These are phyloP conservation scores for Catharus bicknelli DNA, from an alignment of 2,113 vertebrate species.

Conservation along the genomic window DNA sequence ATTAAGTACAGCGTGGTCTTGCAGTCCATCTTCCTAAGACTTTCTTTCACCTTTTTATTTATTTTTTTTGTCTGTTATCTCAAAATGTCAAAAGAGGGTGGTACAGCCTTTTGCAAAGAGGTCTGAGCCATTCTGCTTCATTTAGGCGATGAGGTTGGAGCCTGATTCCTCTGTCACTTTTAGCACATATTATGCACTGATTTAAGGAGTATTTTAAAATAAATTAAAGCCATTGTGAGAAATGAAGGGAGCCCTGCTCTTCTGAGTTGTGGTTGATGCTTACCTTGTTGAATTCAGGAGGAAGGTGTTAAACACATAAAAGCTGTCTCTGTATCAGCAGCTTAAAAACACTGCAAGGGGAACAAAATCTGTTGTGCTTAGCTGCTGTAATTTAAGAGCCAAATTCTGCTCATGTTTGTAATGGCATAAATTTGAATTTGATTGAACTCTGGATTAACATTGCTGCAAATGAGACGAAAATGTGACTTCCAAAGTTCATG, in stretches of 20 bases:
- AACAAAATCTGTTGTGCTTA: slow-evolving; percentile 51
- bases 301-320: slow-evolving; percentile 35
- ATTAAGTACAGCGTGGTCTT: neutral
- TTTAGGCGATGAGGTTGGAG: neutral
- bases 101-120: neutral
- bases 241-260: neutral
- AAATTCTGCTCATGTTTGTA: slow-evolving; percentile 7
- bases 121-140: neutral
- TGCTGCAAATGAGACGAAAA: slow-evolving; percentile 23
- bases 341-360: slow-evolving; percentile 48
- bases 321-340: slow-evolving; percentile 33
- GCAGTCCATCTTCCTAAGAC: neutral
- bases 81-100: neutral
- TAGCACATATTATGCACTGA: neutral
- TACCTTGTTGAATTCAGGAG: neutral
- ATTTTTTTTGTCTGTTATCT: neutral
- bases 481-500: slow-evolving; percentile 4
- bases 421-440: slow-evolving; percentile 50
- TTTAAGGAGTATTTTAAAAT: slow-evolving; percentile 16
- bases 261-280: neutral
- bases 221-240: neutral
- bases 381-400: slow-evolving; percentile 7
- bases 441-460: slow-evolving; percentile 32
- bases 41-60: neutral
- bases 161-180: neutral